These are phyloP conservation scores for Microcaecilia unicolor DNA, from an alignment of 2,797 vertebrate species.

Conservation along the genomic window DNA sequence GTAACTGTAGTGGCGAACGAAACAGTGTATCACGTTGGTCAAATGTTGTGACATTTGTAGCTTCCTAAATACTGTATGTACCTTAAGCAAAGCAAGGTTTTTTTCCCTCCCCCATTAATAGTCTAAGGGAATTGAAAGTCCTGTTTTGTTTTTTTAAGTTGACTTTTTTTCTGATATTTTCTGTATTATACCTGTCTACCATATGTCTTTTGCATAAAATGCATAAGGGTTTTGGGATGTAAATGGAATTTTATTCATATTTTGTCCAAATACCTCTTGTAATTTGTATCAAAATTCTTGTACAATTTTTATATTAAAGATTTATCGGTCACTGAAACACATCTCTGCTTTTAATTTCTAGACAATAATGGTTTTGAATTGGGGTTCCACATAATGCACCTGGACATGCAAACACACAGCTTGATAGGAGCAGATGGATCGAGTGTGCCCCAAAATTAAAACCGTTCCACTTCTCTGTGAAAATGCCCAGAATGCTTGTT, in stretches of 20 bases:
- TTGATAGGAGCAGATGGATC: too few species aligned
- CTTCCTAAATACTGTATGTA: slow-evolving; percentile 79
- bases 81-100: slow-evolving; percentile 60
- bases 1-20: slow-evolving; percentile 49
- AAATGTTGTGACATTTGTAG: slow-evolving; percentile 66
- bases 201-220: slow-evolving; percentile 88
- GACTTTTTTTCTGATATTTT: slow-evolving; percentile 76
- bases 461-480: too few species aligned
- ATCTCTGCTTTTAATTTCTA: slow-evolving; percentile 22
- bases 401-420: too few species aligned
- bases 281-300: slow-evolving; percentile 98
- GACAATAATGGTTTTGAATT: not conserved
- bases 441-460: too few species aligned
- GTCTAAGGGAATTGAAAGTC: slow-evolving; percentile 61
- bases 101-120: slow-evolving; percentile 77
- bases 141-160: slow-evolving; percentile 43
- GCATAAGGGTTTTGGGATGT: slow-evolving; percentile 96
- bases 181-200: slow-evolving; percentile 85
- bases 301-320: slow-evolving; percentile 99
- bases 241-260: slow-evolving; percentile 97
- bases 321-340: slow-evolving; percentile 89
- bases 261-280: slow-evolving; percentile 98
- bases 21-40: slow-evolving; percentile 55
- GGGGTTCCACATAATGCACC: too few species aligned
- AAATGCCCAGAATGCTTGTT: too few species aligned